These are phyloP conservation scores for Lophotriccus pileatus DNA, from an alignment of 2,797 vertebrate genomes.

Conservation along the genomic window DNA sequence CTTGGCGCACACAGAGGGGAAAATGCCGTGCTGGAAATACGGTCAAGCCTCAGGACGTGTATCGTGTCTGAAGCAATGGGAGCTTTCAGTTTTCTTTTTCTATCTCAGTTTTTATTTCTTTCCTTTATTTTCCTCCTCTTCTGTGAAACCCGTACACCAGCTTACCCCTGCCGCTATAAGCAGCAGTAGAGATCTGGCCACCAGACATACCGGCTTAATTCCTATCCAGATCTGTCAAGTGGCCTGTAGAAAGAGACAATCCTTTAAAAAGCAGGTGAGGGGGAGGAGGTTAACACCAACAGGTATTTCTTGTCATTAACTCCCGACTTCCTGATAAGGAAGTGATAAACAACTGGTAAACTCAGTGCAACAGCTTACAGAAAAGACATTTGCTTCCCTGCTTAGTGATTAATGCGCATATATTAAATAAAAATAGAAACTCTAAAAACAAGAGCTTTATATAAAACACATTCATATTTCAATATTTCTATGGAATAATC, in stretches of 20 bases:
- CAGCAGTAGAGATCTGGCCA: not conserved
- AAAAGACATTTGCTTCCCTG: conserved; percentile 36
- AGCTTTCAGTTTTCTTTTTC: not conserved
- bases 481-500: conserved; percentile 48
- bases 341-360: conserved; percentile 54
- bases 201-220: not conserved
- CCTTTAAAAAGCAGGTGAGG: conserved; percentile 34
- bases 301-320: conserved; percentile 66
- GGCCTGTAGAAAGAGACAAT: conserved; percentile 23
- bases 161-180: not conserved
- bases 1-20: not conserved
- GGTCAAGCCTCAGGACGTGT: not conserved
- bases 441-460: not conserved
- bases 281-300: conserved; percentile 45
- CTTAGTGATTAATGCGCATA: conserved; percentile 10
- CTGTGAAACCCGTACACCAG: not conserved
- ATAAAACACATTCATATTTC: conserved; percentile 40
- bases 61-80: not conserved
- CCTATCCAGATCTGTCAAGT: not conserved
- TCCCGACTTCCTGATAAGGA: conserved; percentile 53
- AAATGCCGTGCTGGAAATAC: not conserved
- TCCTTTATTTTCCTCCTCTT: not conserved
- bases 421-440: conserved; percentile 39
- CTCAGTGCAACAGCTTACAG: conserved; percentile 37
- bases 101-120: not conserved